Base-by-base conservation (phyloP, 2,797 vertebrate genomes). In the Chelon auratus region DNA sequence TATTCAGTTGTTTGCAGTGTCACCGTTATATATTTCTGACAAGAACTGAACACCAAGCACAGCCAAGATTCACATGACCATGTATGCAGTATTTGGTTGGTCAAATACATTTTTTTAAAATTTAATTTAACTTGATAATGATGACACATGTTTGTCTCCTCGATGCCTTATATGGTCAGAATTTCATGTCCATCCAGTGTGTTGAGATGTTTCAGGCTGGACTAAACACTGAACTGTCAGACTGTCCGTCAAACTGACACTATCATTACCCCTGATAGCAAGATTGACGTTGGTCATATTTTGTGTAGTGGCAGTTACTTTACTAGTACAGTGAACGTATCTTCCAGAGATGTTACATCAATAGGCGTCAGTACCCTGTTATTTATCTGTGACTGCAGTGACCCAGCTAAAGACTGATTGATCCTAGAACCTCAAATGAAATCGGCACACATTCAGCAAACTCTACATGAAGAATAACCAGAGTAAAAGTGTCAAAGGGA, bases 401-500 rank as follows among this genome's bases (percentile, higher is more conserved):
- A 1, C 51, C 7, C 0, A 11, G 42, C 5, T 72, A 56, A 59
- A 66, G 59, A 56, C 26, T 40, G n/a, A 42, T 58, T 40, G n/a
- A 42, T 58, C 17, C 17, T 65, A 65, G 3, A 78, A 55, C n/a
- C 36, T 52, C 9, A 3, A 56, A 30, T 57, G 5, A 63, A 39
- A 66, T 40, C 20, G 14, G 9, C 17, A 70, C 68, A 36, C 17
- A 37, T 17, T 76, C 71, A 26, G 18, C 52, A 65, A 65, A 56
- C 14, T 68, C 36, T 22, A 10, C 43, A 53, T 56, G 3, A 73
- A 59, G 12, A 24, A 60, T 60, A 72, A 65, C 3, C 11, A 60
- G 59, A 51, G 67, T 52, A 72, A 61, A 72, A 2, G 9, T 55
- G 22, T 70, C 4, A 63, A 58, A 84, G 42, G 68, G 10, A 48